Base-by-base conservation (phyloP, 2,797 vertebrate genomes). In the Trachops cirrhosus region DNA sequence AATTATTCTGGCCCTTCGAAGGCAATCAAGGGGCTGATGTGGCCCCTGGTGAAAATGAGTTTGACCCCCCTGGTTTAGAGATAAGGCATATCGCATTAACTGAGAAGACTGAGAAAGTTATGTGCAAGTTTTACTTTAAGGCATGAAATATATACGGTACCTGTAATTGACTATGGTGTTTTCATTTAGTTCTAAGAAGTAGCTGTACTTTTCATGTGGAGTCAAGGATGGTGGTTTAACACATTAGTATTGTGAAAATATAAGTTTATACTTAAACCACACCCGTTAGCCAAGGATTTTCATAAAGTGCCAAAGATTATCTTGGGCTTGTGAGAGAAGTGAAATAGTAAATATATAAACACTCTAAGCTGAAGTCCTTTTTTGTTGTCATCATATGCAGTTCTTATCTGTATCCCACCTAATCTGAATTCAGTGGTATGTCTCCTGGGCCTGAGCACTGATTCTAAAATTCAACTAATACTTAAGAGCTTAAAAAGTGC, bases 381-480 rank as follows among this genome's bases (percentile, higher is more conserved):
- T 94, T 3, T 50, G 48, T 10, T 2, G 54, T 48, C 7, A 6
- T 5, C 29, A 39, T 90, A 52, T 84, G 52, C 46, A 57, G 16
- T 0, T 0, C 2, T 91, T 71, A 46, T 77, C 95, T 67, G 1
- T 67, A 83, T 62, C 59, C 93, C 95, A 39, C n/a, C 87, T 64
- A 22, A 89, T 94, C 93, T 97, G 97, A 97, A 75, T 98, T 97
- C 96, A 98, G 97, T 87, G 96, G 70, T 90, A 85, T 84, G 73
- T 94, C 91, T 98, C 54, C 82, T 84, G 87, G 32, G 32, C 74
- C 32, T 95, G 46, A 86, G 37, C 21, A 50, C 44, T 57, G 37
- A 89, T 83, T 88, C 79, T 94, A 48, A 93, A 96, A 88, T 91
- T 92, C 71, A 89, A 79, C 67, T 64, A 92, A 19, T 90, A 93